Base-by-base conservation (phyloP, 1,140 invertebrate genomes). In the Leptoteleia sp. region DNA sequence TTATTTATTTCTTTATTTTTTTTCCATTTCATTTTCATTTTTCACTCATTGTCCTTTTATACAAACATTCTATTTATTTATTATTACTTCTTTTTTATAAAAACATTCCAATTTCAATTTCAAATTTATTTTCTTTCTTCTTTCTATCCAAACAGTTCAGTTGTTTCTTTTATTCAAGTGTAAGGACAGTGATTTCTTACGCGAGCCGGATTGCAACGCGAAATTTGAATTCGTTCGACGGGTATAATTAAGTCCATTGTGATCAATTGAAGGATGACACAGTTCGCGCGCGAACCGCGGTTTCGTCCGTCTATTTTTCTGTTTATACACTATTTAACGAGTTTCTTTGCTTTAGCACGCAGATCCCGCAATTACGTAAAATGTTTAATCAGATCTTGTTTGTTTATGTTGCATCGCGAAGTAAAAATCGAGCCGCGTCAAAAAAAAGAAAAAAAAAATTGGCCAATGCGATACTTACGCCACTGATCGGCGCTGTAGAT, bases 181-280 rank as follows among this genome's bases (percentile, higher is more conserved):
- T n/a, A n/a, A n/a, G n/a, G n/a, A n/a, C n/a, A n/a, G n/a, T n/a
- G n/a, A n/a, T n/a, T n/a, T n/a, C n/a, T n/a, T n/a, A n/a, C n/a
- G n/a, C 7, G 35, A 54, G 27, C 13, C 35, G 35, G 35, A 54
- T 54, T 35, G n/a, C 12, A 12, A 1, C 4, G 16, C 22, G 13
- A 42, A 42, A 31, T 65, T 67, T 45, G 31, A 48, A 70, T 70
- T 70, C 35, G 27, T 40, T 40, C 37, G 15, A 8, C 29, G 15
- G 15, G 22, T 25, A 70, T 59, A 50, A 70, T 70, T 48, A 70
- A 70, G 31, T 40, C 15, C 22, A 59, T 48, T 48, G 43, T 17
- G 65, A 57, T 47, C 65, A 70, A 70, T 70, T 70, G 65, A 48
- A 33, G 52, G 52, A 70, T 70, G 65, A 70, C 65, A 70, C 19